Conservation (phyloP, 2,888 invertebrate genomes). For the Taphrorychus bicolor region DNA sequence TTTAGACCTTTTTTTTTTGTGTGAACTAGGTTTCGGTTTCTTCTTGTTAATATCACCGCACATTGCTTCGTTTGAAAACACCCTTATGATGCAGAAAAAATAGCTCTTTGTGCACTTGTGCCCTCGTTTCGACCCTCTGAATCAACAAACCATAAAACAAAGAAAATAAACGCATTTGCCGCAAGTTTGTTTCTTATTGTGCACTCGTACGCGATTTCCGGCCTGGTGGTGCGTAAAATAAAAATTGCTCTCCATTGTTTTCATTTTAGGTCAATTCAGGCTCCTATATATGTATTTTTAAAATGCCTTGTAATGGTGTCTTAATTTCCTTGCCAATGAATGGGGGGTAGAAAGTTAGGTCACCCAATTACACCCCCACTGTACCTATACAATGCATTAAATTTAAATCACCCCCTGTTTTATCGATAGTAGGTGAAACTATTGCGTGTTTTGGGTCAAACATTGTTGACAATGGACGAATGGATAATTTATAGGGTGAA, state of each 20-base stretch:
- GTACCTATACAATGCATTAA: neutral
- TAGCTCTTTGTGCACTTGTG: constrained; percentile 1
- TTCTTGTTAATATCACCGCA: no score
- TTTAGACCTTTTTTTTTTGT: neutral
- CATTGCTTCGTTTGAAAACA: no score
- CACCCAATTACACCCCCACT: neutral
- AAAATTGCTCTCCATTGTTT: neutral
- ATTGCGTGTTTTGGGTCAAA: constrained; percentile 34
- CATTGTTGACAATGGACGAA: constrained; percentile 13
- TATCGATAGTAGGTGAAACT: neutral
- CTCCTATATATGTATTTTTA: neutral
- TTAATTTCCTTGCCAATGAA: no score
- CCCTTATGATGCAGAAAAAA: no score
- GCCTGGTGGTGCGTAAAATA: constrained; percentile 6
- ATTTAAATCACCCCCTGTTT: neutral
- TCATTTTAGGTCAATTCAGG: neutral
- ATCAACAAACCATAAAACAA: constrained; percentile 26
- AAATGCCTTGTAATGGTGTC: neutral
- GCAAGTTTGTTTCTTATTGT: constrained; percentile 1
- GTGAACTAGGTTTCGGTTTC: no score
- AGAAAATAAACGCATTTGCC: constrained; percentile 9
- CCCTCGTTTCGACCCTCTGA: constrained; percentile 15
- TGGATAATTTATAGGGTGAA: neutral
- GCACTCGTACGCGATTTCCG: constrained; percentile 4
- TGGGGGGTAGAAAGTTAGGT: neutral